Evolutionary conservation across 1,140 invertebrate species (phyloP).

Genomic region (Muscidifurax raptorellus): DNA sequence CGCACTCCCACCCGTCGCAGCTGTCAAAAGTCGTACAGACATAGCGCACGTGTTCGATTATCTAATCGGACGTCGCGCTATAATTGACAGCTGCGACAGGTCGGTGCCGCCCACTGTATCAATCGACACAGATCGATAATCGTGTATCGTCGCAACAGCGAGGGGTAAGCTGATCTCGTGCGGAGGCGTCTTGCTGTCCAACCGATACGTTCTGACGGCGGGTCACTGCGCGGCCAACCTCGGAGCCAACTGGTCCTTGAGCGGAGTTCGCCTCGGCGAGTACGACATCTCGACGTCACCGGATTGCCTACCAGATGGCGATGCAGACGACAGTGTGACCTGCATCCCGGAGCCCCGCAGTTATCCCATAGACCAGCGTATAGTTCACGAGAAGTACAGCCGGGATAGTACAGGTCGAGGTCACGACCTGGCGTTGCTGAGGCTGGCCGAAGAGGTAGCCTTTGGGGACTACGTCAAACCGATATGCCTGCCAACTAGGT

Average conservation of each 20-base stretch:
- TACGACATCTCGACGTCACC: not conserved
- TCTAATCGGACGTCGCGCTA: not conserved
- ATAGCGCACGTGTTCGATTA: not conserved
- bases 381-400: conserved; percentile 71
- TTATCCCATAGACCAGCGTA: conserved; percentile 63
- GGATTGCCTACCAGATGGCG: conserved; percentile 45
- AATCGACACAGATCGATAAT: not conserved
- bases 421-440: conserved; percentile 75
- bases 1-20: not conserved
- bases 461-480: conserved; percentile 58
- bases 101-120: not conserved
- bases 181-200: conserved; percentile 74
- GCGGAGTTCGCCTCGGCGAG: conserved; percentile 28
- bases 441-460: conserved; percentile 66
- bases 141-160: not conserved
- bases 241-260: conserved; percentile 20
- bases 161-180: conserved; percentile 62
- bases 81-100: not conserved
- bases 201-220: conserved; percentile 76
- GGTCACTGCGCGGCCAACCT: conserved; percentile 74
- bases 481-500: conserved; percentile 26
- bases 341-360: conserved; percentile 61
- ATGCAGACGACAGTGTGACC: conserved; percentile 56
- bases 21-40: not conserved
- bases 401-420: conserved; percentile 55